Evolutionary conservation across 2,888 invertebrate genomes (phyloP).

Genomic region (Epinotia demarniana): DNA sequence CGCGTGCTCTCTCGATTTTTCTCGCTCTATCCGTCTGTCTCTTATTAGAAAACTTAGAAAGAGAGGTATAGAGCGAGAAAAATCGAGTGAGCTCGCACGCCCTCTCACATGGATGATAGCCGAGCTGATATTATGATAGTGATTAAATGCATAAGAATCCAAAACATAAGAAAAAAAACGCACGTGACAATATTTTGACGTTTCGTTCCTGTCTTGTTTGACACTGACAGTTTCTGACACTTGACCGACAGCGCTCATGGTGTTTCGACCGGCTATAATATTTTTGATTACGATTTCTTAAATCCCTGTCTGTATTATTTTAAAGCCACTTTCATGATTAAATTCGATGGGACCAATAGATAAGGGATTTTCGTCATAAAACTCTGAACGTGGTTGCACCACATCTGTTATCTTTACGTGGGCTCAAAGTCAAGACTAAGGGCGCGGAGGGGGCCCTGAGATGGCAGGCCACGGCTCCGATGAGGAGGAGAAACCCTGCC

Average conservation of each 20-base stretch:
- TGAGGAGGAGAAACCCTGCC: constrained; percentile 85
- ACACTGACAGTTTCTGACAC: constrained; percentile 16
- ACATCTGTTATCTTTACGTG: constrained; percentile 55
- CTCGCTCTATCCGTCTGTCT: no score
- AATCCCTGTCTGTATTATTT: constrained; percentile 28
- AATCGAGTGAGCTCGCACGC: no score
- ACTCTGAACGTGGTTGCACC: constrained; percentile 55
- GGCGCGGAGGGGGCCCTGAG: constrained; percentile 54
- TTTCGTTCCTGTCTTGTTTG: background rate
- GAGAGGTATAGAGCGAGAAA: no score
- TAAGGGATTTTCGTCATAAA: constrained; percentile 19
- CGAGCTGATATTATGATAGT: no score
- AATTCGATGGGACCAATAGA: constrained; percentile 26
- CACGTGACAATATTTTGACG: constrained; percentile 33
- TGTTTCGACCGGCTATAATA: constrained; percentile 41
- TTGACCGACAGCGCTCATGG: constrained; percentile 16
- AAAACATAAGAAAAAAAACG: constrained; percentile 11
- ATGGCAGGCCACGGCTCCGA: constrained; percentile 71
- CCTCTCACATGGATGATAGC: no score
- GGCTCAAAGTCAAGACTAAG: constrained; percentile 44
- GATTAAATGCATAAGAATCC: constrained; percentile 15
- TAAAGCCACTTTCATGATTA: background rate
- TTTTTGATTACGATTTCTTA: constrained; percentile 44
- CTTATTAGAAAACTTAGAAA: no score
- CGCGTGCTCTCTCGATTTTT: no score